Evolutionary conservation across 2,888 invertebrate species (phyloP).

Genomic region (Ormia ochracea): DNA sequence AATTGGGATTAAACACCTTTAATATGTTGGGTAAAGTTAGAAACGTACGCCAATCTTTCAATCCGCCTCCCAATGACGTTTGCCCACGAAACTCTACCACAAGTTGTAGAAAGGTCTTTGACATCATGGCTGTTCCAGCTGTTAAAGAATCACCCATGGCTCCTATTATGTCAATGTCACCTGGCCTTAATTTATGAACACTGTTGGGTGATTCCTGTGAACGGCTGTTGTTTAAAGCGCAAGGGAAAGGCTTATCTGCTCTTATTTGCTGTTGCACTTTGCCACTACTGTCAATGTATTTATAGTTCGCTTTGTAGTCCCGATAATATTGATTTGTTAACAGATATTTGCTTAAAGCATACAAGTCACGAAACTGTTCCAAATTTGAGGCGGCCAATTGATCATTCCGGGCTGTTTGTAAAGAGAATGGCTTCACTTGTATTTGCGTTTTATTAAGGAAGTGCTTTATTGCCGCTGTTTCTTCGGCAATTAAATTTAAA

Average conservation of each 20-base stretch:
- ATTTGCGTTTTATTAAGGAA: slow-evolving; percentile 38
- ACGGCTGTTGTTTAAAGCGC: slow-evolving; percentile 71
- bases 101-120: slow-evolving; percentile 76
- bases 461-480: slow-evolving; percentile 33
- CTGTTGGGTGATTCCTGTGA: slow-evolving; percentile 76
- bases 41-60: slow-evolving; percentile 78
- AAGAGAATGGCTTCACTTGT: slow-evolving; percentile 6
- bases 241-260: slow-evolving; percentile 72
- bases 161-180: slow-evolving; percentile 80
- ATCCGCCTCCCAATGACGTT: slow-evolving; percentile 78
- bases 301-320: slow-evolving; percentile 59
- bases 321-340: slow-evolving; percentile 56
- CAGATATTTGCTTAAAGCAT: slow-evolving; percentile 58
- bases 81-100: slow-evolving; percentile 78
- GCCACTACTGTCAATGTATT: slow-evolving; percentile 62
- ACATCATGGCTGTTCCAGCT: slow-evolving; percentile 79
- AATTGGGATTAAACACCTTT: slow-evolving; percentile 81
- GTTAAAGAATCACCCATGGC: slow-evolving; percentile 81
- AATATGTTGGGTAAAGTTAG: slow-evolving; percentile 80
- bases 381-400: slow-evolving; percentile 65
- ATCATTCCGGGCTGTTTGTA: slow-evolving; percentile 56
- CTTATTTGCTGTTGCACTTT: slow-evolving; percentile 69
- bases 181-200: slow-evolving; percentile 79
- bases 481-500: background rate
- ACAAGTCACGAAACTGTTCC: slow-evolving; percentile 66